Conservation (phyloP, 2,888 invertebrate species). For the Scaptomyza tumidula region DNA sequence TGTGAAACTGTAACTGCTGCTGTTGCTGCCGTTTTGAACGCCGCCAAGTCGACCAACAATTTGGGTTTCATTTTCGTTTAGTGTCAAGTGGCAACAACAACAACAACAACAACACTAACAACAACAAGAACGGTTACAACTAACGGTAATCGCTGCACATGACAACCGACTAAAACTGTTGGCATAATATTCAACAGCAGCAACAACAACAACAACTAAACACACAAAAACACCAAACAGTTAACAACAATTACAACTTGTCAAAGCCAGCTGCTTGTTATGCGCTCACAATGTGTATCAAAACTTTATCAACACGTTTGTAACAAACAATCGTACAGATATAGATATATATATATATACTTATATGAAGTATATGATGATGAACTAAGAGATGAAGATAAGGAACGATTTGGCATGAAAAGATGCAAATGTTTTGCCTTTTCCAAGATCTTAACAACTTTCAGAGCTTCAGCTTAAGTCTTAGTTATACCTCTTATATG, state of each 20-base stretch:
- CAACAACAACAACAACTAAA: constrained; percentile 14
- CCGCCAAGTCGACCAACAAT: constrained; percentile 53
- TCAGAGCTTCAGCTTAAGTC: background rate
- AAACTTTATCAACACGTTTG: constrained; percentile 23
- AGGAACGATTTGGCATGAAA: background rate
- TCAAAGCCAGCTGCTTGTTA: constrained; percentile 51
- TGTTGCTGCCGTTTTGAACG: constrained; percentile 26
- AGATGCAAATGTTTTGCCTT: background rate
- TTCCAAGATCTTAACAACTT: background rate
- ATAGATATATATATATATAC: background rate
- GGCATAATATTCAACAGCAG: constrained; percentile 50
- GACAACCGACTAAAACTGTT: constrained; percentile 73
- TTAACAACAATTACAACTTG: constrained; percentile 39
- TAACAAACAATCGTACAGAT: background rate
- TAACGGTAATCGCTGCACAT: constrained; percentile 76
- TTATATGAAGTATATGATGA: background rate
- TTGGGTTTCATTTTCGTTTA: constrained; percentile 78
- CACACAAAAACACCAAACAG: too few relatives aligned
- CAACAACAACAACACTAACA: constrained; percentile 31
- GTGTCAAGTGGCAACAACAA: constrained; percentile 73
- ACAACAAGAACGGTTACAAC: constrained; percentile 52
- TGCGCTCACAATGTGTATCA: constrained; percentile 14
- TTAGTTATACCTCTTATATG: background rate
- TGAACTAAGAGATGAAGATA: too few relatives aligned
- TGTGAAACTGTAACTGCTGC: constrained; percentile 62